These are phyloP conservation scores for Pelecanus crispus DNA, from an alignment of 2,113 vertebrate species.

Conservation along the genomic window DNA sequence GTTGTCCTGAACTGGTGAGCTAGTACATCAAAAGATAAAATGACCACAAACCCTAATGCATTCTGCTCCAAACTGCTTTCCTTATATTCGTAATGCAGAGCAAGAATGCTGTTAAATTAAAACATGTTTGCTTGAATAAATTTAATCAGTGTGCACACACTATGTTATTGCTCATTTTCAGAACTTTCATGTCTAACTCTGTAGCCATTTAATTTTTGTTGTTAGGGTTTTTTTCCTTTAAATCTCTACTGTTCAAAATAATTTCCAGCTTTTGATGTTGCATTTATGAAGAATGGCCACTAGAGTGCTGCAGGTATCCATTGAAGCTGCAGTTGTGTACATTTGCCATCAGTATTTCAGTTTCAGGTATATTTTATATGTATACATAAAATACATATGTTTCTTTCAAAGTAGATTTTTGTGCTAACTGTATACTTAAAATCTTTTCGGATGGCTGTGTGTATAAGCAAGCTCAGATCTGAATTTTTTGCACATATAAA, in stretches of 20 bases:
- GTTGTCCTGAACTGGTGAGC: neutral
- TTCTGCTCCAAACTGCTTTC: neutral
- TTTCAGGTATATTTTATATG: neutral
- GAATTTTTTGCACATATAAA: neutral
- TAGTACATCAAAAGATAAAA: slow-evolving; percentile 11
- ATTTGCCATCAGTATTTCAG: neutral
- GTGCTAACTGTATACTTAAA: neutral
- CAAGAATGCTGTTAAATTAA: neutral
- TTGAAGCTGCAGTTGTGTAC: slow-evolving; percentile 5
- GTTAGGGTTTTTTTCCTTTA: neutral
- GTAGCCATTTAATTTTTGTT: neutral
- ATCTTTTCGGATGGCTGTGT: neutral
- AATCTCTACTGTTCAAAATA: neutral
- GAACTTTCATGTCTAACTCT: neutral
- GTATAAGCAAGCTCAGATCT: neutral
- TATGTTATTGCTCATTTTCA: neutral
- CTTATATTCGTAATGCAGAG: neutral
- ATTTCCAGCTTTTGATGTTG: slow-evolving; percentile 30
- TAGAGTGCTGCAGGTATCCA: slow-evolving; percentile 79
- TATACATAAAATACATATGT: fast-evolving
- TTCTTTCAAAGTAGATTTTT: neutral
- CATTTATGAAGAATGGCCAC: slow-evolving; percentile 74
- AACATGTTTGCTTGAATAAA: slow-evolving; percentile 13
- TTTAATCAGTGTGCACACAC: neutral
- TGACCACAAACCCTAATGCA: neutral